A percentile compares a stretch with the other conserved stretches of the same genome.
phyloP scores from a whole-genome alignment of 2,797 vertebrate genomes.

The Manis pentadactyla region DNA sequence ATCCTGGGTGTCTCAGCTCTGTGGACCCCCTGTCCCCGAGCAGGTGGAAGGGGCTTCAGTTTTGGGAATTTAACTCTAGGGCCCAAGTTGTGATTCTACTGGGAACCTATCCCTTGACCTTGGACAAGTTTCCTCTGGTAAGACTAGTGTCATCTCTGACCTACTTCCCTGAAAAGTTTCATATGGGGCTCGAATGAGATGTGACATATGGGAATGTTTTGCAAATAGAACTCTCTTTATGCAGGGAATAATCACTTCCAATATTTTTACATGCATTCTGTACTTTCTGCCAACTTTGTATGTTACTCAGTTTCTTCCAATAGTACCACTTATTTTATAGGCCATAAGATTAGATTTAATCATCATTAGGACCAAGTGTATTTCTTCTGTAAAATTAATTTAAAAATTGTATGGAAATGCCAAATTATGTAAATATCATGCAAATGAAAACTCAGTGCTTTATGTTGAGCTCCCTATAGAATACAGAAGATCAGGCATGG shows the following conservation, averaged over 20 bases:
- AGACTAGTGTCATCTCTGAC: not conserved
- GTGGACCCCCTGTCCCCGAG: too few relatives aligned
- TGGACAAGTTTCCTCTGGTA: not conserved
- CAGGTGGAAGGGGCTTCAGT: too few relatives aligned
- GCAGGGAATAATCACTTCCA: not conserved
- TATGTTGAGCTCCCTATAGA: not conserved
- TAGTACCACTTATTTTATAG: not conserved
- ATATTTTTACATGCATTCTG: not conserved
- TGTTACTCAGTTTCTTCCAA: not conserved
- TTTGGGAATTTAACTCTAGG: not conserved
- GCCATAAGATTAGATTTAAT: not conserved
- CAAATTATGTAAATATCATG: conserved; percentile 74
- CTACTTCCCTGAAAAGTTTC: not conserved
- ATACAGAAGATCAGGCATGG: conserved; percentile 3
- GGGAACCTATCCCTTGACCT: not conserved
- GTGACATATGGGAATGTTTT: not conserved
- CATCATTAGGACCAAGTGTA: conserved; percentile 1
- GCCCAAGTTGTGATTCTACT: not conserved
- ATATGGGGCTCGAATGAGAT: not conserved
- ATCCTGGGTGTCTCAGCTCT: accelerated
- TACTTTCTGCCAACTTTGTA: not conserved
- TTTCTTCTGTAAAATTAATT: conserved; percentile 67
- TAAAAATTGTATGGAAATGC: not conserved
- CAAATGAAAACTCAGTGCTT: not conserved
- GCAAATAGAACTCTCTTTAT: not conserved